Base-by-base conservation (phyloP, 1,140 invertebrate species). In the Apis cerana region DNA sequence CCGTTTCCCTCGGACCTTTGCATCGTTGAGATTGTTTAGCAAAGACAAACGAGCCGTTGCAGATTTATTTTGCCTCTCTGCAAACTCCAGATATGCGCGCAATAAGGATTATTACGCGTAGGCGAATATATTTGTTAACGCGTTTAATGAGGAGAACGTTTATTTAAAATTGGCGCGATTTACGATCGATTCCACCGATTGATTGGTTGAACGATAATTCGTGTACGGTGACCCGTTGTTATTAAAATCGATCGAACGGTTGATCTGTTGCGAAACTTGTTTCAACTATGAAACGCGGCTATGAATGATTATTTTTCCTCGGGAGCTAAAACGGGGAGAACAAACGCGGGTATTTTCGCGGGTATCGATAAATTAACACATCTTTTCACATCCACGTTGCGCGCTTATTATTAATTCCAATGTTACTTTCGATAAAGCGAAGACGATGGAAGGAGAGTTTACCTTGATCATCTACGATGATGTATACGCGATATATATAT, bases 111-210 rank as follows among this genome's bases (percentile, higher is more conserved):
- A 3, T 19, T 1, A 1, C 43, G 79, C 72, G 80, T 81, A 48
- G 80, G 80, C 80, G 80, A 81, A 75, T 81, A 81, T 43, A 43
- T 80, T 75, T 68, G 80, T 81, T 75, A 67, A 81, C 52, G 52
- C 62, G 13, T 81, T 81, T 68, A 68, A 81, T 23, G 74, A 81
- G 71, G 17, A 69, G 70, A 33, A 33, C 33, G 72, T 75, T 75
- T 62, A 62, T 71, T 71, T 56, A 54, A 27, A 50, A 15, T 70
- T 54, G 50, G n/a, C 54, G 11, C 50, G 19, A n/a, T 43, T 65
- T 19, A 48, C 64, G 64, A 65, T 56, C 68, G 65, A 71, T 69
- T 43, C 67, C 23, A 15, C 9, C 33, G 33, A 19, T 15, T 9
- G 15, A 59, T 80, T 33, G 68, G 68, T 43, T 54, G 58, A 71